Percentiles rank a stretch among this genome's conserved stretches.
Evolutionary conservation across 1,140 invertebrate species (phyloP).

Genomic region (Ganaspis sp.): DNA sequence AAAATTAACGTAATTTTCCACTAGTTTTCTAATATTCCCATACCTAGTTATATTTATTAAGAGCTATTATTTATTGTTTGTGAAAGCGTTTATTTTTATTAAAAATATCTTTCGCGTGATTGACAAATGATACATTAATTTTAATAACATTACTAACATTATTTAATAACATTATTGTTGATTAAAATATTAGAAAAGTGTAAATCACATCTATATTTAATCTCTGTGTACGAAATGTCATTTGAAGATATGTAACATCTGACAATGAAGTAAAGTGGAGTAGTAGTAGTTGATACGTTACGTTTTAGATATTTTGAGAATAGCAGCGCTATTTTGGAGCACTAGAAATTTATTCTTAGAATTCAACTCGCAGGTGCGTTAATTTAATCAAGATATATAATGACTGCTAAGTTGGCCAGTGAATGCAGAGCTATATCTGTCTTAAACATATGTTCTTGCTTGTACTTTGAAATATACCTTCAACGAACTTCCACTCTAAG

Average conservation of each 20-base stretch:
- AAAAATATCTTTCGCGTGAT: too few species aligned
- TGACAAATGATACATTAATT: too few species aligned
- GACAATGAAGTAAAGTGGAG: background rate
- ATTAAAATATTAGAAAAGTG: background rate
- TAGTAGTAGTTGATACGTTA: background rate
- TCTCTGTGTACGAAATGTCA: slow-evolving; percentile 1
- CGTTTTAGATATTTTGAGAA: background rate
- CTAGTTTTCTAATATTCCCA: too few species aligned
- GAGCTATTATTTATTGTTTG: too few species aligned
- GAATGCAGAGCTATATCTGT: slow-evolving; percentile 4
- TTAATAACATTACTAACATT: too few species aligned
- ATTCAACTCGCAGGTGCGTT: slow-evolving; percentile 2
- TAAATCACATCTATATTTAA: background rate
- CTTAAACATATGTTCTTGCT: background rate
- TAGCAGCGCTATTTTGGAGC: background rate
- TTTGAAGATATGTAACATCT: background rate
- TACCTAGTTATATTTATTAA: too few species aligned
- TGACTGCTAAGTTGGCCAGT: slow-evolving; percentile 7
- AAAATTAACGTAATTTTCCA: too few species aligned
- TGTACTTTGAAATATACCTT: background rate
- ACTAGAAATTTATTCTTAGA: background rate
- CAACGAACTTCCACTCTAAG: background rate
- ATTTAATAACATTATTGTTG: too few species aligned
- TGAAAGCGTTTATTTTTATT: too few species aligned
- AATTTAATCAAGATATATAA: slow-evolving; percentile 24